These are phyloP conservation scores for Plebejus anna DNA, from an alignment of 2,888 invertebrate genomes.

Conservation along the genomic window DNA sequence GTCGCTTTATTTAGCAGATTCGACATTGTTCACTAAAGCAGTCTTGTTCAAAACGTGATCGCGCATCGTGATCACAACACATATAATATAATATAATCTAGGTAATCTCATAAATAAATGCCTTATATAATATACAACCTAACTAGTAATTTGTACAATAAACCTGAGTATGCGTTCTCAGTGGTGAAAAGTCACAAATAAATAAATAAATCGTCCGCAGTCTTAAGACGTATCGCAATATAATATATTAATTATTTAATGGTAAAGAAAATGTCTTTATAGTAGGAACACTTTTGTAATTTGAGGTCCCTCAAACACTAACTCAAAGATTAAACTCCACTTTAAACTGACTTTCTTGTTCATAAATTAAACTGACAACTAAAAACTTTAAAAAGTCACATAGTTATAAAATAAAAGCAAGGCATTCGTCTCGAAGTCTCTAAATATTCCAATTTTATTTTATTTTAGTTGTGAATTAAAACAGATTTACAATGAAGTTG, in stretches of 20 bases:
- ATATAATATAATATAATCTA: constrained; percentile 65
- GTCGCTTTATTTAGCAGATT: neutral
- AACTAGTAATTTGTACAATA: constrained; percentile 77
- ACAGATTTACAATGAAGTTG: neutral
- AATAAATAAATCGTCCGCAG: constrained; percentile 66
- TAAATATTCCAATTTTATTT: neutral
- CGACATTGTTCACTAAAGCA: constrained; percentile 66
- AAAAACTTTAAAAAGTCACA: neutral
- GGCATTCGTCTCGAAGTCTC: neutral
- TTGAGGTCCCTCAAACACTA: constrained; percentile 30
- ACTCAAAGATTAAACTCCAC: neutral
- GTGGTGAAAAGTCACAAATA: constrained; percentile 68
- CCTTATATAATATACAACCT: constrained; percentile 60
- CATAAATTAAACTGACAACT: neutral
- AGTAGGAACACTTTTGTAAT: constrained; percentile 67
- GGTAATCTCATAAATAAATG: constrained; percentile 78
- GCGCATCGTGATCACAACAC: constrained; percentile 72
- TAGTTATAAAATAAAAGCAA: neutral
- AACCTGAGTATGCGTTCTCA: constrained; percentile 58
- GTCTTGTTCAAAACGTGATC: constrained; percentile 55
- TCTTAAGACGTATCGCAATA: constrained; percentile 68
- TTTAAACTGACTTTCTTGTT: neutral
- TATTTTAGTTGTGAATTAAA: neutral
- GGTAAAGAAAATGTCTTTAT: constrained; percentile 63
- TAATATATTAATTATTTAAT: constrained; percentile 46